Conservation (phyloP, 1,140 invertebrate species). For the Sinonovacula constricta region DNA sequence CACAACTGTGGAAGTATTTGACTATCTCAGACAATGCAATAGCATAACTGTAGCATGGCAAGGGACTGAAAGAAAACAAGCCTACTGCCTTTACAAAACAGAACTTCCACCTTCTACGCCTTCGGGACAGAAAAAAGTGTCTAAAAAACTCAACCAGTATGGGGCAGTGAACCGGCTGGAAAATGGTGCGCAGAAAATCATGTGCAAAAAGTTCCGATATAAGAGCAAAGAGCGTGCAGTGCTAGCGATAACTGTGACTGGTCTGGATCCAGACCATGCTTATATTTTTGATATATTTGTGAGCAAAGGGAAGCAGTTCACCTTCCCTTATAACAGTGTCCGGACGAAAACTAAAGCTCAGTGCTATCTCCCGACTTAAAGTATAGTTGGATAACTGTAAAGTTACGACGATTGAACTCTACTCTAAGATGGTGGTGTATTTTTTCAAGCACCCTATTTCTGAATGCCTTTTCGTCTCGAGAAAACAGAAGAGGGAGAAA, state of each 20-base stretch:
- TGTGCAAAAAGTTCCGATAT: constrained; percentile 67
- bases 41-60: constrained; percentile 73
- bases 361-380: constrained; percentile 51
- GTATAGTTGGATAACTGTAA: too few relatives aligned
- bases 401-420: too few relatives aligned
- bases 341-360: constrained; percentile 58
- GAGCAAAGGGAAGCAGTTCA: constrained; percentile 66
- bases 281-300: constrained; percentile 75
- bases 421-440: too few relatives aligned
- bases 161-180: constrained; percentile 32
- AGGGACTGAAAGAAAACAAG: constrained; percentile 67
- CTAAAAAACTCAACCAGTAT: constrained; percentile 36
- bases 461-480: too few relatives aligned
- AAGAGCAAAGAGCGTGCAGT: constrained; percentile 55
- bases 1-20: constrained; percentile 66
- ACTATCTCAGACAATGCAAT: constrained; percentile 65
- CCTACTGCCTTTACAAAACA: constrained; percentile 74
- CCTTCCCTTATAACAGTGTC: constrained; percentile 68
- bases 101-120: constrained; percentile 25
- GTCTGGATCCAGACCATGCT: constrained; percentile 62
- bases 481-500: too few relatives aligned
- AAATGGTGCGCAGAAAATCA: constrained; percentile 54
- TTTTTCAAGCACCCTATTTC: too few relatives aligned
- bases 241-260: constrained; percentile 66
- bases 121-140: constrained; percentile 11